Base-by-base conservation (phyloP, 2,113 vertebrate genomes). In the Stigmatopora argus region DNA sequence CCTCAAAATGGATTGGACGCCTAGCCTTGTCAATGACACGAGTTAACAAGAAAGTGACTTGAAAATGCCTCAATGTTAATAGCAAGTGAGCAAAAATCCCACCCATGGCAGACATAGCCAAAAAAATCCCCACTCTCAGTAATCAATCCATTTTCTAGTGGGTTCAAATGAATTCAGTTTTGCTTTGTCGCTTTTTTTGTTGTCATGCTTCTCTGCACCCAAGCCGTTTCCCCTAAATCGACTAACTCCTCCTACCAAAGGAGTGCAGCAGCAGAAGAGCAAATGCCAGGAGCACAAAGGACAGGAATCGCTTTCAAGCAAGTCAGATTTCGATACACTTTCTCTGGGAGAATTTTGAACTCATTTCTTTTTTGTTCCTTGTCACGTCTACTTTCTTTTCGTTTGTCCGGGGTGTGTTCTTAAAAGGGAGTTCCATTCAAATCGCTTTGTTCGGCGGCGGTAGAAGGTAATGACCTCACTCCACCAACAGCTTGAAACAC, bases 211-310 rank as follows among this genome's bases (percentile, higher is more conserved):
- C 13, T 53, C 23, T 53, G 9, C 3, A 17, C 14, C 12, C 5
- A 21, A 45, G n/a, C 83, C 78, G 82, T 89, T 92, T 92, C 90
- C 90, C 81, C 88, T 90, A 91, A 92, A 85, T 88, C 82, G 71
- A 73, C 78, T 75, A 84, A 64, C 81, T 80, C 80, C 76, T 73
- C 81, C 68, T 21, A 82, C 85, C 38, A 41, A 34, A 65, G 80
- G 83, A 15, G 62, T 58, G 74, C 59, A 72, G 51, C 51, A 38
- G 53, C 64, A 10, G 75, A 45, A 0, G 44, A 74, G 72, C 63
- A 56, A 23, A 71, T 78, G 76, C 21, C 65, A 73, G 66, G 47
- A 34, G 21, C 66, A 64, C 71, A 81, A 68, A 69, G 65, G 70
- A 69, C 66, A 15, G 74, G 68, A 44, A 38, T 48, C 65, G 0